Percentiles rank a stretch among this genome's conserved stretches.
phyloP scores from a whole-genome alignment of 2,113 vertebrate species.

The Macquaria ambigua region DNA sequence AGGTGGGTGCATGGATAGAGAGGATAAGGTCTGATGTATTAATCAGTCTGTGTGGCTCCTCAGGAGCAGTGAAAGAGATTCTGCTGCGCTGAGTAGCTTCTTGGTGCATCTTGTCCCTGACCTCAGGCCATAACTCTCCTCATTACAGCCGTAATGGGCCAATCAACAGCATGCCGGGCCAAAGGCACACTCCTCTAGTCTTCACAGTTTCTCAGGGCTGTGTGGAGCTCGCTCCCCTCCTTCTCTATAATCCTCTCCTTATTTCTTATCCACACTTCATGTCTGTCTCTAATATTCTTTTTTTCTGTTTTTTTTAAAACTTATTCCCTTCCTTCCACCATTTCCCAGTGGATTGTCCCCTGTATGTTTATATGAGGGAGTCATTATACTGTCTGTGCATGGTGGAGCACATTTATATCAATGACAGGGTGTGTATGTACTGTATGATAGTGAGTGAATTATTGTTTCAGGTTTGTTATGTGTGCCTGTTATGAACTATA shows the following conservation, averaged over 20 bases:
- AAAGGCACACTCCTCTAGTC: conserved; percentile 23
- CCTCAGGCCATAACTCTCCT: conserved; percentile 63
- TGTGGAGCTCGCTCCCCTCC: neutral
- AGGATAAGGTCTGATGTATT: neutral
- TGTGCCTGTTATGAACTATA: neutral
- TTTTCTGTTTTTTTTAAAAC: neutral
- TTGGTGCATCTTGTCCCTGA: conserved; percentile 33
- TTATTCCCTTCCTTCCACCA: conserved; percentile 1
- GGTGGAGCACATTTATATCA: neutral
- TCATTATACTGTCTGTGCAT: neutral
- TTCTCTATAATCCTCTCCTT: conserved; percentile 10
- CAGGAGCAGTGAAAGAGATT: conserved; percentile 15
- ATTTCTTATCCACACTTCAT: conserved; percentile 11
- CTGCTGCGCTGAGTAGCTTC: conserved; percentile 48
- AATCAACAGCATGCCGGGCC: conserved; percentile 45
- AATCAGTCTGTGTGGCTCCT: neutral
- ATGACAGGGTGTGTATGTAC: neutral
- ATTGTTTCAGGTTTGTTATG: neutral
- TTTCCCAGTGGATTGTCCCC: neutral
- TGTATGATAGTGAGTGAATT: neutral
- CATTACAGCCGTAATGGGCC: conserved; percentile 68
- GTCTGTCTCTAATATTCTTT: neutral
- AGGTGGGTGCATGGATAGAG: neutral
- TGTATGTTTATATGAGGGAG: neutral
- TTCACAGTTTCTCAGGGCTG: conserved; percentile 25